Percentiles rank a stretch among this genome's conserved stretches.
These are phyloP conservation scores for Perca flavescens DNA, from an alignment of 2,113 vertebrate genomes.

Conservation along the genomic window DNA sequence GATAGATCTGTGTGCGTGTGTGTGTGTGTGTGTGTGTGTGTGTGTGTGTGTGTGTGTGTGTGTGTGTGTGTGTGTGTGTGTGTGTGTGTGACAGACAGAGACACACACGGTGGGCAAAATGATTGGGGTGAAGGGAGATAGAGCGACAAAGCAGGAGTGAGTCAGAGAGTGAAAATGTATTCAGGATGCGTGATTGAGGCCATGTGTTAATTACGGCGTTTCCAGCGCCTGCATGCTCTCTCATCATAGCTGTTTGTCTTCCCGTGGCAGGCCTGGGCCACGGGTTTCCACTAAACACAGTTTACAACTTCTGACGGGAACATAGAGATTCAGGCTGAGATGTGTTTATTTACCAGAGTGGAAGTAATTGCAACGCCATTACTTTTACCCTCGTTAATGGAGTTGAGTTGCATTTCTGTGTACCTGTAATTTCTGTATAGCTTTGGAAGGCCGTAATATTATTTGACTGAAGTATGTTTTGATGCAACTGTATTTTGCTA, in stretches of 20 bases:
- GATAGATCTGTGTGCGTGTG: constrained; percentile 36
- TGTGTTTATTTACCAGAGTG: constrained; percentile 48
- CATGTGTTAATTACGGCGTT: constrained; percentile 69
- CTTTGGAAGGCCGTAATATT: not conserved
- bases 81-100: constrained; percentile 8
- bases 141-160: constrained; percentile 40
- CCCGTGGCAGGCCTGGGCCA: constrained; percentile 35
- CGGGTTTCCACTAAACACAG: constrained; percentile 45
- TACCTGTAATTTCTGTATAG: not conserved
- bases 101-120: constrained; percentile 7
- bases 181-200: constrained; percentile 65
- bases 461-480: not conserved
- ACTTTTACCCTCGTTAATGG: constrained; percentile 5
- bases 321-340: constrained; percentile 23
- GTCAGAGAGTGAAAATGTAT: constrained; percentile 62
- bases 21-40: constrained; percentile 39
- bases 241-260: constrained; percentile 70
- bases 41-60: constrained; percentile 34
- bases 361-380: constrained; percentile 28
- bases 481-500: not conserved
- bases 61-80: constrained; percentile 34
- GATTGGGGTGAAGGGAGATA: constrained; percentile 56
- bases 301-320: constrained; percentile 42
- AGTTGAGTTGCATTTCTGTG: not conserved
- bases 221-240: constrained; percentile 44